Evolutionary conservation across 1,140 invertebrate species (phyloP), one percentile per base, ranked within the genome.

Genomic region (Orius insidiosus): DNA sequence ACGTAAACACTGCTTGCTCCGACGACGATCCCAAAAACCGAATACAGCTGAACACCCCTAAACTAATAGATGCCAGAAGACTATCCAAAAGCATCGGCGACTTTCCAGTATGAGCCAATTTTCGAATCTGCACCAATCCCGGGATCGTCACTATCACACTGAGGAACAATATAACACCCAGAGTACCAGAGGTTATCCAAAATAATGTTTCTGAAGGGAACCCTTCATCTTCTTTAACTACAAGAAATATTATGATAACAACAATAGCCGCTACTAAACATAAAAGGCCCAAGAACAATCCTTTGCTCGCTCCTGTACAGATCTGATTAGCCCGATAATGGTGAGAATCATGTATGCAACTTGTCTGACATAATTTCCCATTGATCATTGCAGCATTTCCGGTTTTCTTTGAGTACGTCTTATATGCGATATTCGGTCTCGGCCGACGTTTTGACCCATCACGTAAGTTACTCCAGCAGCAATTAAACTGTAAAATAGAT

Each of bases 221-320:
- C 41, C 70, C 66, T 11, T 63, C 59, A 45, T 72, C 67, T 36
- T 72, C 69, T 37, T 71, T 68, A 31, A 75, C 70, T 5, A 76
- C 72, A 24, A 75, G 65, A 55, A 75, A 76, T 11, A 76, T 72
- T n/a, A 76, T 66, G 7, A 75, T 64, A 4, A 74, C 68, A 2
- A 77, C 71, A 16, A 76, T 70, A 0, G 70, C 68, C 3, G 68
- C 64, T 0, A 74, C 71, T 49, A 77, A 64, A 39, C 71, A 68
- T 0, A 77, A 59, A 2, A 77, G 63, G 0, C 74, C 74, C 0
- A 76, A 56, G 48, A 76, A 75, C 2, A 76, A 59, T 2, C 74
- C 74, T 54, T 73, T 74, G 55, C 68, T 70, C 5, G 71, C 68
- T 2, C 66, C 65, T 10, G 67, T 65, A 52, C 73, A 75, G 1